Evolutionary conservation across 2,113 vertebrate genomes (phyloP).

Genomic region (Benthochromis sp.): DNA sequence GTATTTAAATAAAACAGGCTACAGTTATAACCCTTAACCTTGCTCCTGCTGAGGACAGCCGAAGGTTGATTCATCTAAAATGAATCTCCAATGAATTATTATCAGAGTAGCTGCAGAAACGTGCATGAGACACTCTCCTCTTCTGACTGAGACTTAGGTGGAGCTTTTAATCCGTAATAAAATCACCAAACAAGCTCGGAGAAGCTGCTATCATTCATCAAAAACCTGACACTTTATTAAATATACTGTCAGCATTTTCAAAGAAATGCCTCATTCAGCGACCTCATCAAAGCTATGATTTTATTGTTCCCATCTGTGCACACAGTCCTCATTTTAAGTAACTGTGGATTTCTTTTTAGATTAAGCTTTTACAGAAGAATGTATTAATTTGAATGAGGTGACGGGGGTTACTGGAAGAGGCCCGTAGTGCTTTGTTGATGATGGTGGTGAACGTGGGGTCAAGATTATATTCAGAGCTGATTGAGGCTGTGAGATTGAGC

Average conservation of each 20-base stretch:
- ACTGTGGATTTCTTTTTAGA: neutral
- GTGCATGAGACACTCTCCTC: neutral
- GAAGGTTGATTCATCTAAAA: neutral
- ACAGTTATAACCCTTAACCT: neutral
- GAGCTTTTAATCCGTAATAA: neutral
- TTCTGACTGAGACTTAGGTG: neutral
- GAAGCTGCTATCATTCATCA: neutral
- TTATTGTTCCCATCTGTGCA: neutral
- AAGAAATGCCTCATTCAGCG: neutral
- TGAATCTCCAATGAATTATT: neutral
- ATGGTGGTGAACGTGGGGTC: neutral
- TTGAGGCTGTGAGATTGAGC: neutral
- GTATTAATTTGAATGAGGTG: constrained; percentile 13
- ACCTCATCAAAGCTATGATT: constrained; percentile 31
- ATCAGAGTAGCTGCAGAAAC: neutral
- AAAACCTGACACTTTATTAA: neutral
- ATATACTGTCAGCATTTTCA: neutral
- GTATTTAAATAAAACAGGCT: neutral
- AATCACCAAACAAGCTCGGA: neutral
- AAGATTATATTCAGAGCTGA: constrained; percentile 19
- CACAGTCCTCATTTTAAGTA: constrained; percentile 5
- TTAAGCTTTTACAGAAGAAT: constrained; percentile 10
- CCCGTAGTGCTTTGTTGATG: constrained; percentile 16
- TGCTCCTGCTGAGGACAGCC: neutral
- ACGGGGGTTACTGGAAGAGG: neutral